Conservation (phyloP, 1,140 invertebrate species). For the Procambarus clarkii region DNA sequence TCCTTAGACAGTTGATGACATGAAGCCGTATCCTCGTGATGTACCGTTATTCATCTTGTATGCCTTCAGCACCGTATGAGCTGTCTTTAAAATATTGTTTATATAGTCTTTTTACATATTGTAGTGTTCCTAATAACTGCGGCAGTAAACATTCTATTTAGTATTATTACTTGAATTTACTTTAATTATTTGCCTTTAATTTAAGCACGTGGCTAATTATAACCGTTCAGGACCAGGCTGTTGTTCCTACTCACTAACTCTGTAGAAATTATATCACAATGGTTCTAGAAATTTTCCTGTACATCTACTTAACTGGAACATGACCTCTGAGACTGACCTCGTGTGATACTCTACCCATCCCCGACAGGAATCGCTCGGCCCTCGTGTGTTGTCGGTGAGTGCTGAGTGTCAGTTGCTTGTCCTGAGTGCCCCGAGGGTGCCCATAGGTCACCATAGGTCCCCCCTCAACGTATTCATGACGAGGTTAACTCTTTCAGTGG, state of each 20-base stretch:
- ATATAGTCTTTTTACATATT: too few species aligned
- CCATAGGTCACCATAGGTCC: not conserved
- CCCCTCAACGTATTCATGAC: too few species aligned
- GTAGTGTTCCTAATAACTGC: too few species aligned
- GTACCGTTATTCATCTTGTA: too few species aligned
- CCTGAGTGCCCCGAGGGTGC: not conserved
- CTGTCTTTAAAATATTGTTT: too few species aligned
- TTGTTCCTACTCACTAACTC: not conserved
- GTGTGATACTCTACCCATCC: constrained; percentile 22
- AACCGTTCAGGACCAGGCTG: not conserved
- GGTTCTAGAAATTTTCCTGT: not conserved
- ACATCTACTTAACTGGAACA: not conserved
- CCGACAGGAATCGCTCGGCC: constrained; percentile 50
- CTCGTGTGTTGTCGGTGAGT: constrained; percentile 53
- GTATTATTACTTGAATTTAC: not conserved
- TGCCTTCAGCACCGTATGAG: too few species aligned
- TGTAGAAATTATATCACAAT: not conserved
- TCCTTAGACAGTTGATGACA: too few species aligned
- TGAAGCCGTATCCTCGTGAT: too few species aligned
- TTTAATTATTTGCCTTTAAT: not conserved
- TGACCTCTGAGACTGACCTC: not conserved
- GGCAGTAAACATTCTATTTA: too few species aligned
- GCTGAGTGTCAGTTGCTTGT: not conserved
- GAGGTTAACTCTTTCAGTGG: too few species aligned
- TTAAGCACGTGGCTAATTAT: not conserved